phyloP scores from a whole-genome alignment of 2,113 vertebrate genomes.

The Echinops telfairi region DNA sequence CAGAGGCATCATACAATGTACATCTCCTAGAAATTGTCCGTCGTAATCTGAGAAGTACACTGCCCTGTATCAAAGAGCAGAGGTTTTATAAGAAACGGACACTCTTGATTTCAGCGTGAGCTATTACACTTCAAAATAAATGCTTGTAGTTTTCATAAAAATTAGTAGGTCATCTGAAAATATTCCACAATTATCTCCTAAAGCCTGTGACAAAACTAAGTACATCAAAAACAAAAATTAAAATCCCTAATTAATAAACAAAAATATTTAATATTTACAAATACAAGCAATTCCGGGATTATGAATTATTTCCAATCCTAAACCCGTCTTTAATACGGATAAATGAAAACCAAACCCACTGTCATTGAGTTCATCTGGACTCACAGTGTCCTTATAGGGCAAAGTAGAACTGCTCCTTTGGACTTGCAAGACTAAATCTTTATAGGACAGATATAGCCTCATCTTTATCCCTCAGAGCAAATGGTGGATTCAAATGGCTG shows the following conservation, averaged over 20 bases:
- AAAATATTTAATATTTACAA: constrained; percentile 16
- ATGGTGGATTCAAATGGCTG: too few species aligned
- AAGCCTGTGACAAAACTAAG: constrained; percentile 28
- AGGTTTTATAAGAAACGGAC: neutral
- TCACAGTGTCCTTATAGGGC: too few species aligned
- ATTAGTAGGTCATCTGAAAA: constrained; percentile 19
- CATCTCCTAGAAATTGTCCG: constrained; percentile 34
- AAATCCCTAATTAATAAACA: constrained; percentile 23
- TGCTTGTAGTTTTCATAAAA: constrained; percentile 30
- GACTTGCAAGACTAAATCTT: too few species aligned
- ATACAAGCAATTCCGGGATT: neutral
- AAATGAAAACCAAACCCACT: too few species aligned
- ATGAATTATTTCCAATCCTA: too few species aligned
- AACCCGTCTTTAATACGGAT: too few species aligned
- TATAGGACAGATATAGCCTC: too few species aligned
- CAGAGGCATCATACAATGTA: neutral
- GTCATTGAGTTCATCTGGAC: too few species aligned
- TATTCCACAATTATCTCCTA: neutral
- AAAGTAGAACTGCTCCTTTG: too few species aligned
- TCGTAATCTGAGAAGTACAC: constrained; percentile 47
- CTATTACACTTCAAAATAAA: constrained; percentile 57
- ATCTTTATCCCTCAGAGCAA: too few species aligned
- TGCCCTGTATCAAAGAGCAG: neutral
- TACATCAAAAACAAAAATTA: constrained; percentile 24
- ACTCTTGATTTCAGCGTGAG: constrained; percentile 28